Conservation (phyloP, 2,113 vertebrate genomes). For the Bubalus kerabau region DNA sequence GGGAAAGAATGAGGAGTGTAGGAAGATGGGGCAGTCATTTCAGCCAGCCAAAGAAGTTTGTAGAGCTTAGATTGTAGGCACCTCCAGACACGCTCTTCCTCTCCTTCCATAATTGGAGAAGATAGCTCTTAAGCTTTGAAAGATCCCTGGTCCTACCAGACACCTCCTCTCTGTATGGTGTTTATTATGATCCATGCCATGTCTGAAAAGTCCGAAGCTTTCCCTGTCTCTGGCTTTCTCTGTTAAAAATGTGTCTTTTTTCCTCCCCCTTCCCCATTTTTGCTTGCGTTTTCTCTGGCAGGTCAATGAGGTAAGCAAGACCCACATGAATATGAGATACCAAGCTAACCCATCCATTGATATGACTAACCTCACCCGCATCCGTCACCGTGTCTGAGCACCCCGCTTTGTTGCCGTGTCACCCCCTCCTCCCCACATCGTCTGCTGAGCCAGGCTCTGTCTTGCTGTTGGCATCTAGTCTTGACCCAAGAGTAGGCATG, state of each 20-base stretch:
- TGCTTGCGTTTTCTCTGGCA: slow-evolving; percentile 91
- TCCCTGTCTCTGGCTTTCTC: slow-evolving; percentile 79
- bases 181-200: slow-evolving; percentile 59
- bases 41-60: not conserved
- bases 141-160: not conserved
- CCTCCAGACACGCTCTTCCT: not conserved
- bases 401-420: slow-evolving; percentile 49
- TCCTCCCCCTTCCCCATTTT: slow-evolving; percentile 79
- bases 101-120: not conserved
- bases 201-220: slow-evolving; percentile 78
- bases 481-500: slow-evolving; percentile 63
- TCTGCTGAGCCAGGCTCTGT: slow-evolving; percentile 65
- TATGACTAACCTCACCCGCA: slow-evolving; percentile 78
- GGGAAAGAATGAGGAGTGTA: not conserved
- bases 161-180: slow-evolving; percentile 50
- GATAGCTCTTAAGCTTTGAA: not conserved
- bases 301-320: slow-evolving; percentile 98
- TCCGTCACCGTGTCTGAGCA: slow-evolving; percentile 71
- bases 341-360: slow-evolving; percentile 81
- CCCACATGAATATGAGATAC: slow-evolving; percentile 74
- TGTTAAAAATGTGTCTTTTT: slow-evolving; percentile 87
- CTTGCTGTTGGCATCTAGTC: slow-evolving; percentile 61
- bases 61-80: not conserved
- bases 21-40: not conserved
- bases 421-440: not conserved